Conservation (phyloP, 2,113 vertebrate genomes). For the Chascanopsetta lugubris region DNA sequence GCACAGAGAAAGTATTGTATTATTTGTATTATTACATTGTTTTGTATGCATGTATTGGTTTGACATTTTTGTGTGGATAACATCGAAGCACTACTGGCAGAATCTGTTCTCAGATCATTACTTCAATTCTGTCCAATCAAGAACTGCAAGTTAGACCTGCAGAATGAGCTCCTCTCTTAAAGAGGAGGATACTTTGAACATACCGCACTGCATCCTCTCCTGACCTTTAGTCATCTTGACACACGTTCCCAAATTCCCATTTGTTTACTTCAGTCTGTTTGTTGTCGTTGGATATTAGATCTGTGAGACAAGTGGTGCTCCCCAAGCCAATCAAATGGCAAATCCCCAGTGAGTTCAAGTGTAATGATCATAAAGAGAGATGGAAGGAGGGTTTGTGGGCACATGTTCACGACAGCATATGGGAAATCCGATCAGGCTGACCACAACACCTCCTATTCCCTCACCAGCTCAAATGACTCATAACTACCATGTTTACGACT, state of each 20-base stretch:
- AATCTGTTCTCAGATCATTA: not conserved
- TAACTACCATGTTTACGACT: constrained; percentile 9
- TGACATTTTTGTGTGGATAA: too few relatives aligned
- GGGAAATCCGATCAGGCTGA: not conserved
- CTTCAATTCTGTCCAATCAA: not conserved
- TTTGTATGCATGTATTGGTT: too few relatives aligned
- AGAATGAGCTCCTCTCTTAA: not conserved
- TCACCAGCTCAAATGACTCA: constrained; percentile 18
- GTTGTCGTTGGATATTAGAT: not conserved
- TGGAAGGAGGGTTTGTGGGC: too few relatives aligned
- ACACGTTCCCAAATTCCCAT: constrained; percentile 19
- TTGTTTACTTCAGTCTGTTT: constrained; percentile 8
- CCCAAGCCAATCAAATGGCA: constrained; percentile 42
- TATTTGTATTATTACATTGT: too few relatives aligned
- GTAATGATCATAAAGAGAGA: too few relatives aligned
- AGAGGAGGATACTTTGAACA: not conserved
- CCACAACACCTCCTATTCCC: not conserved
- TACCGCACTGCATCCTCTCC: not conserved
- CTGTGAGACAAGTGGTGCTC: constrained; percentile 31
- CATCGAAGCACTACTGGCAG: not conserved
- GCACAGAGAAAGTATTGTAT: not conserved
- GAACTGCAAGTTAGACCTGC: not conserved
- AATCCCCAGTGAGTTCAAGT: constrained; percentile 11
- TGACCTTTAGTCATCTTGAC: constrained; percentile 24
- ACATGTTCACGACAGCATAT: not conserved